Base-by-base conservation (phyloP, 1,140 invertebrate genomes). In the Dreissena polymorpha region DNA sequence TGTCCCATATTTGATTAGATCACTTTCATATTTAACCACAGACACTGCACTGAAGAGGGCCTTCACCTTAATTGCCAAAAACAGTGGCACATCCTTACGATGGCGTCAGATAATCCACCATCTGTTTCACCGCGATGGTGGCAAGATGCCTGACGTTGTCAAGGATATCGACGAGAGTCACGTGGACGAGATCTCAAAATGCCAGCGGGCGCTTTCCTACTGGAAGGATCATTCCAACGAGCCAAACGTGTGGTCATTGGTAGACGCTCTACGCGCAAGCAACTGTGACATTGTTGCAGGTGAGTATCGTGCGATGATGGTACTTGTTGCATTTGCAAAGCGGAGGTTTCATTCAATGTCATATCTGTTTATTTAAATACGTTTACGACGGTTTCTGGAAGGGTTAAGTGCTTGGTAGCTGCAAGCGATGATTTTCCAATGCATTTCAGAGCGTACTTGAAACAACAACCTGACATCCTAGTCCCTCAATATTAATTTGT, bases 81-180 rank as follows among this genome's bases (percentile, higher is more conserved):
- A 55, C 55, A 72, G 53, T 21, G 23, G 55, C 21, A 69, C 57
- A 5, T 63, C 50, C 14, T 13, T 53, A 29, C 71, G 60, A 63
- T 80, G 78, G 78, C 78, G 68, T 21, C 29, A 71, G 13, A 53
- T 80, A 27, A 12, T 80, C 13, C 53, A 70, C 16, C 16, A 72
- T 72, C 69, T 80, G 10, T 60, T 53, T 23, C 29, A 49, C 27
- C 21, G 14, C 12, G 69, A 80, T n/a, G 78, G n/a, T 16, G 12
- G 16, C 23, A 25, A 71, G 18, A 23, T 65, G 10, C 12, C 16
- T 18, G 69, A 80, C 29, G 55, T 80, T 23, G 65, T 55, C 18
- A 57, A 50, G 29, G 67, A 80, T 39, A 80, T 80, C 25, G 78
- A 80, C 53, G 68, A 60, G 18, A 72, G 72, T 18, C 68, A 70